phyloP scores from a whole-genome alignment of 2,888 invertebrate genomes.

The Meloe dianella region DNA sequence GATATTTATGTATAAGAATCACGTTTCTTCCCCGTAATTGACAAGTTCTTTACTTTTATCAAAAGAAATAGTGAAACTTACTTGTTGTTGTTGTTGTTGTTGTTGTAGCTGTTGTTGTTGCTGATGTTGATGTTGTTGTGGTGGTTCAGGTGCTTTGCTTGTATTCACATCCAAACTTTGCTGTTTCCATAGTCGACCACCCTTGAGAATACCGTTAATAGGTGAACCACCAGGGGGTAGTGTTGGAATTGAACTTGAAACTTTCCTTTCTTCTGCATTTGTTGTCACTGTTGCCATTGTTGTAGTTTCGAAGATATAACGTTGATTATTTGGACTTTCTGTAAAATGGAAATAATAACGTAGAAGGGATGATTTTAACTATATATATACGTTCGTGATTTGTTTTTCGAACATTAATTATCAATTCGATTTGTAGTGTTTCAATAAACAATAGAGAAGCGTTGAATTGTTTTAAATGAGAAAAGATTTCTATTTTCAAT shows the following conservation, averaged over 20 bases:
- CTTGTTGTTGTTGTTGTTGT: slow-evolving; percentile 34
- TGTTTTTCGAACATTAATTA: background rate
- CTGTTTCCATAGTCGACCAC: slow-evolving; percentile 76
- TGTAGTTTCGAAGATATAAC: slow-evolving; percentile 70
- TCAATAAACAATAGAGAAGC: background rate
- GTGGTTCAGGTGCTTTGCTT: slow-evolving; percentile 30
- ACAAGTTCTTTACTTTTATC: background rate
- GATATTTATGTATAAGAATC: background rate
- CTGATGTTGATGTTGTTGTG: background rate
- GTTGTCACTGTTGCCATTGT: slow-evolving; percentile 70
- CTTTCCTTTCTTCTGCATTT: slow-evolving; percentile 32
- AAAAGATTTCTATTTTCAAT: background rate
- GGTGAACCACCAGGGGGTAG: slow-evolving; percentile 63
- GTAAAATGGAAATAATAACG: slow-evolving; percentile 24
- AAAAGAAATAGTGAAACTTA: slow-evolving; percentile 21
- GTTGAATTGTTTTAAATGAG: background rate
- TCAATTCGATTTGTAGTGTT: background rate
- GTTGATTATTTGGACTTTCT: slow-evolving; percentile 54
- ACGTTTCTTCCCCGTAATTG: background rate
- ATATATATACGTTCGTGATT: background rate
- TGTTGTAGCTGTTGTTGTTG: slow-evolving; percentile 17
- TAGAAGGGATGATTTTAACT: background rate
- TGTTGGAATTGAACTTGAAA: slow-evolving; percentile 29
- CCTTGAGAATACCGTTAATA: slow-evolving; percentile 77
- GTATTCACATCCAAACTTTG: slow-evolving; percentile 42